Evolutionary conservation across 2,797 vertebrate genomes (phyloP).

Genomic region (Smutsia gigantea): DNA sequence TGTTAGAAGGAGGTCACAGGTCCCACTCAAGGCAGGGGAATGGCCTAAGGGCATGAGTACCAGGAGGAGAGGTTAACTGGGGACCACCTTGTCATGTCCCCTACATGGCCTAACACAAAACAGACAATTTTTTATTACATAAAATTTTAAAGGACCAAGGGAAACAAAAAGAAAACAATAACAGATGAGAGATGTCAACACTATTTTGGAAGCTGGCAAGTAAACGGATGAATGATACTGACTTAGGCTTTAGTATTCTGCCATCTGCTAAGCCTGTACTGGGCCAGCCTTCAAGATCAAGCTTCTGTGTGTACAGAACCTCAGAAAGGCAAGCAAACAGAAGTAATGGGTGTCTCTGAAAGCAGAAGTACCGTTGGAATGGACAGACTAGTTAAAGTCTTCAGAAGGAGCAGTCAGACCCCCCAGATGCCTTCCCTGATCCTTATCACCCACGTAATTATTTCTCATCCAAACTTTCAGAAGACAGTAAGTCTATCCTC

Average conservation of each 20-base stretch:
- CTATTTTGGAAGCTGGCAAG: neutral
- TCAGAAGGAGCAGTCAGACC: neutral
- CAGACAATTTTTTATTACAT: neutral
- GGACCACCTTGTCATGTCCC: neutral
- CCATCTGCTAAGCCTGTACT: neutral
- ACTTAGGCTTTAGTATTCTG: neutral
- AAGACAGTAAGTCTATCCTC: neutral
- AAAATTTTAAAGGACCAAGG: neutral
- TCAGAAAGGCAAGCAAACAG: neutral
- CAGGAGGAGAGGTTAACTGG: neutral
- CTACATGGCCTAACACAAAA: neutral
- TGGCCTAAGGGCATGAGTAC: neutral
- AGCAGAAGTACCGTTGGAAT: neutral
- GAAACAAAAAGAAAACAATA: neutral
- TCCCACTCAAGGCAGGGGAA: neutral
- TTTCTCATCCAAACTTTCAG: neutral
- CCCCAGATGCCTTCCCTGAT: neutral
- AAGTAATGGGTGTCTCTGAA: neutral
- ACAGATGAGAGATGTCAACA: neutral
- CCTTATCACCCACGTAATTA: neutral
- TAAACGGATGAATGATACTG: neutral
- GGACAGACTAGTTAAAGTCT: neutral
- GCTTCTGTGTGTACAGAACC: neutral
- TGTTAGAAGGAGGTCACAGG: neutral
- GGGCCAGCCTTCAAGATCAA: neutral